Base-by-base conservation (phyloP, 2,888 invertebrate genomes). In the Nemapogon koenigi region DNA sequence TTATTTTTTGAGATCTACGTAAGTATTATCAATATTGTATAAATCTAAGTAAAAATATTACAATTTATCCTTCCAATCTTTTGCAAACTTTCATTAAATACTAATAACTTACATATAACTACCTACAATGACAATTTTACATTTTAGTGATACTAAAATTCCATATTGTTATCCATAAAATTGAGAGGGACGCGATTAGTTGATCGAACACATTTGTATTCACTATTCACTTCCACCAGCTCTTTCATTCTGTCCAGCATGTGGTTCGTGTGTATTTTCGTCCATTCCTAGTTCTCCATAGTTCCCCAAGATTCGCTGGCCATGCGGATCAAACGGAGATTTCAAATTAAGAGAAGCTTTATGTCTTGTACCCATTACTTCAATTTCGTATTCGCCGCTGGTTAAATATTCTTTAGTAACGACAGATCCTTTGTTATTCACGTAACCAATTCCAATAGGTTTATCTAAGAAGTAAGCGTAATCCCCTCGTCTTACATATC, bases 321-420 rank as follows among this genome's bases (percentile, higher is more conserved):
- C 87, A 36, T 81, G 81, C 1, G 91, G 89, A 70, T 95, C 94
- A 55, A 94, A 94, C 0, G 92, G 92, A 47, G 90, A 90, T 52
- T 81, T 85, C 16, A 87, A 55, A 56, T 90, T 85, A 37, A 90
- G 66, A 3, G 78, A 81, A 0, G 92, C 91, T 37, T 85, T 84
- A 57, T 89, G 83, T 47, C 80, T 82, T 47, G 83, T 82, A 4
- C 93, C 91, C 82, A 91, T 82, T 13, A 88, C 83, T 78, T 94
- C 93, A 27, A 95, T 83, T 59, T 90, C 85, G 54, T 93, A 95
- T 14, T 81, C 63, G 8, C 92, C 94, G 8, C 78, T 75, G 50
- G 81, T 81, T 26, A 94, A 62, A 56, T 81, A 92, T 13, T 86
- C 83, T 33, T 78, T 78, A 14, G 87, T 87, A 26, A 93, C 76